Evolutionary conservation across 2,797 vertebrate species (phyloP), one percentile per base, ranked within the genome.

Genomic region (Netta rufina): DNA sequence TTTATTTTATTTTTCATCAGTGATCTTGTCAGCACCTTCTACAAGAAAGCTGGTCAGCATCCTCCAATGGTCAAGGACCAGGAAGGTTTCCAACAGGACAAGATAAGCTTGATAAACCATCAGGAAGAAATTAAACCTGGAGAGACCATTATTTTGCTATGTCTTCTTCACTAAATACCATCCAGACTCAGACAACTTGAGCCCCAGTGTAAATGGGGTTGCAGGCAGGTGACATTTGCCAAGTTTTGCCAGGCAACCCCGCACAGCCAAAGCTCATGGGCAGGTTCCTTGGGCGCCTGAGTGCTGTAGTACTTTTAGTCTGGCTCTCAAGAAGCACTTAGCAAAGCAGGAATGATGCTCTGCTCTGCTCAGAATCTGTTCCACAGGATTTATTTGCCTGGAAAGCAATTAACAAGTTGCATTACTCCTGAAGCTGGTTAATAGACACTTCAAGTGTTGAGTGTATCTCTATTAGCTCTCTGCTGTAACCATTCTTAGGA

Each of bases 231-330:
- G 66, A 76, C 9, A 6, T 64, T 57, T 54, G 30, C 25, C 54
- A 58, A 20, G 19, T 77, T 92, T 72, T 87, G 43, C 53, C 72
- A 64, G 74, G 51, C 39, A 86, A 13, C 22, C 16, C 32, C 3
- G 1, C 72, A 36, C 19, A 66, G 73, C 51, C 9, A 14, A 72
- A 96, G 60, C 78, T 81, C 81, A 71, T 12, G 5, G 61, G 65
- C 39, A 72, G 14, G 80, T 93, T 95, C 88, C 87, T 81, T 13
- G 73, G 62, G 92, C 45, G 82, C 80, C 67, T 49, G 80, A 95
- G 74, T 73, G 45, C 67, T 21, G 27, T 4, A 58, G 58, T 43
- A 72, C 60, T 83, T 93, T 91, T 78, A 78, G 14, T 70, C n/a
- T 27, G 47, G 39, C 84, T 89, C 58, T 90, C 39, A 73, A 41